Percentiles rank a stretch among this genome's conserved stretches.
Conservation (phyloP, 64 coral and sea anemone genomes). For the Montipora foliosa region DNA sequence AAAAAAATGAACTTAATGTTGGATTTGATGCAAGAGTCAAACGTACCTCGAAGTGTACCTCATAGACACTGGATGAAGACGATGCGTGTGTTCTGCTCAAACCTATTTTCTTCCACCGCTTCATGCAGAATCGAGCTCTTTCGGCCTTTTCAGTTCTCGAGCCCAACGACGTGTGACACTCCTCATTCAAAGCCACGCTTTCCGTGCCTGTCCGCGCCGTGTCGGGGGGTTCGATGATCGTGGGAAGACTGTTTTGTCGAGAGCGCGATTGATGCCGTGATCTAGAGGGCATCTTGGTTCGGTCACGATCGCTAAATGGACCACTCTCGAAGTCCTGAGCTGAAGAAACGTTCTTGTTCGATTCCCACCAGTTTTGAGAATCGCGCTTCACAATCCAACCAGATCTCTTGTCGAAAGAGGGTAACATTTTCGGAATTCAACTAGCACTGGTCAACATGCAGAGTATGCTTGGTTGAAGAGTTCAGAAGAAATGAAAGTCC, state of each 20-base stretch:
- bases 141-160: slow-evolving; percentile 13
- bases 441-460: background rate
- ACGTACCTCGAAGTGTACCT: slow-evolving; percentile 29
- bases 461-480: background rate
- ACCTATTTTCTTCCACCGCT: slow-evolving; percentile 33
- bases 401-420: slow-evolving; percentile 25
- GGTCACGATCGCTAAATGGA: slow-evolving; percentile 13
- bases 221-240: background rate
- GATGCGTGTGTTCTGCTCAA: background rate
- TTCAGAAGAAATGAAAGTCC: background rate
- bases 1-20: too few relatives aligned
- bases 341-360: background rate
- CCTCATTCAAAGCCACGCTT: background rate
- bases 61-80: background rate
- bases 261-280: background rate
- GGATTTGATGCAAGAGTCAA: background rate
- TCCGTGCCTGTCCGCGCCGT: background rate
- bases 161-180: background rate
- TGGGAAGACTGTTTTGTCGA: slow-evolving; percentile 22
- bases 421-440: background rate
- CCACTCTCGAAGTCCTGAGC: background rate
- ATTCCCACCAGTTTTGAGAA: slow-evolving; percentile 27
- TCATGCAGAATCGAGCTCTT: background rate
- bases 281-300: background rate
- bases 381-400: slow-evolving; percentile 20